A percentile compares a stretch with the other conserved stretches of the same genome.
These are phyloP conservation scores for Chrysaora quinquecirrha DNA, from an alignment of 30 jellyfish, hydroid and myxozoan species.

Conservation along the genomic window DNA sequence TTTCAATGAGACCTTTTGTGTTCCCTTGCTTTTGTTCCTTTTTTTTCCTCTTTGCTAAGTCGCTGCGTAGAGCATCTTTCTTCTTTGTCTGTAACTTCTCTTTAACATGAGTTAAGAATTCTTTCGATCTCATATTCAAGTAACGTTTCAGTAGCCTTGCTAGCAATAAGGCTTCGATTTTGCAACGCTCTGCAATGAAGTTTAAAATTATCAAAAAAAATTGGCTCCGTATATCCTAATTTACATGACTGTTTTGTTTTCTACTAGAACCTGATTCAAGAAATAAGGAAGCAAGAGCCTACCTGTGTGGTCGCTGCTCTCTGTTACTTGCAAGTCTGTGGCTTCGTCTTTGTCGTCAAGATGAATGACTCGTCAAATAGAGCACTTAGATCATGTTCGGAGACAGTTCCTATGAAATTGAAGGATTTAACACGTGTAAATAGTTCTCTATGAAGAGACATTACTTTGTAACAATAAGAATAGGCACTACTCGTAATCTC, in stretches of 20 bases:
- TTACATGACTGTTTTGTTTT: no score
- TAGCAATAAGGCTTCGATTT: no score
- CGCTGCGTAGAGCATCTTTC: neutral
- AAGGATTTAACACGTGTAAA: neutral
- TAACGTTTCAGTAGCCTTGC: neutral
- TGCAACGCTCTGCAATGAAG: no score
- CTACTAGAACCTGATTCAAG: no score
- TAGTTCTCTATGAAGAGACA: neutral
- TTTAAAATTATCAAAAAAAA: no score
- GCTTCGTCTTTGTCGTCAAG: no score
- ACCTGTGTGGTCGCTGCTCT: neutral
- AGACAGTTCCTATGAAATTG: neutral
- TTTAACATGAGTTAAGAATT: neutral
- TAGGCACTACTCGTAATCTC: neutral
- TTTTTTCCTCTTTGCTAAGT: neutral
- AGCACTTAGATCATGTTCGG: neutral
- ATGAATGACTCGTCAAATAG: neutral
- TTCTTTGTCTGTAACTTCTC: neutral
- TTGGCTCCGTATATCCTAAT: no score
- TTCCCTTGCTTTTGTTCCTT: neutral
- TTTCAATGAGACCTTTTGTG: neutral
- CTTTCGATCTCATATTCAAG: slow-evolving; percentile 7
- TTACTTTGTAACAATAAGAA: neutral
- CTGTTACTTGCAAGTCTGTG: no score
- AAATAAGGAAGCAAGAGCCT: neutral